Percentiles rank a stretch among this genome's conserved stretches.
phyloP scores from a whole-genome alignment of 2,888 invertebrate genomes.

The Tubulanus polymorphus region DNA sequence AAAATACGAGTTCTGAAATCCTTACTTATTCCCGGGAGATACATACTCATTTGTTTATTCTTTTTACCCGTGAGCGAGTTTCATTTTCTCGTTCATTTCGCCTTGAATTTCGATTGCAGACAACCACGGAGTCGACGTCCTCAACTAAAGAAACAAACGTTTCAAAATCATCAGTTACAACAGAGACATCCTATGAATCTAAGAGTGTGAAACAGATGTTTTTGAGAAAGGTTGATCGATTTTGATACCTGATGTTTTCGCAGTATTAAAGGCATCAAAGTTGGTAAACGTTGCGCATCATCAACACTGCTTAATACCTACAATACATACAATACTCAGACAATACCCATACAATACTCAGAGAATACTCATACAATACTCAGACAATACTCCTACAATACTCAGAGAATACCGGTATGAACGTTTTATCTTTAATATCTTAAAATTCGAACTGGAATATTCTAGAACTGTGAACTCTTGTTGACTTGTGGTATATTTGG shows the following conservation, averaged over 20 bases:
- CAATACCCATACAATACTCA: no score
- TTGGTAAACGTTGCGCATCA: no score
- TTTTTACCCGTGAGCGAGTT: conserved; percentile 37
- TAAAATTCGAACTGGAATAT: no score
- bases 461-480: no score
- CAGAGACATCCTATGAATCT: neutral
- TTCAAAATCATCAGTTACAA: neutral
- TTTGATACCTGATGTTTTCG: conserved; percentile 42
- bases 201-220: neutral
- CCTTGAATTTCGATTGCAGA: conserved; percentile 31
- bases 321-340: no score
- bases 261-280: conserved; percentile 40
- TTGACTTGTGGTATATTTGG: no score
- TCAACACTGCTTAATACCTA: no score
- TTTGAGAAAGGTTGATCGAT: no score
- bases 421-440: no score
- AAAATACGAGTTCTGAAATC: neutral
- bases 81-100: conserved; percentile 46
- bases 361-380: no score
- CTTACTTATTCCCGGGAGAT: neutral
- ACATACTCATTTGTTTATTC: neutral
- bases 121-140: conserved; percentile 47
- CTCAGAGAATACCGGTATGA: no score
- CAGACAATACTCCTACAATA: no score
- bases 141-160: conserved; percentile 26